Base-by-base conservation (phyloP, 2,797 vertebrate genomes). In the Lutjanus campechanus region DNA sequence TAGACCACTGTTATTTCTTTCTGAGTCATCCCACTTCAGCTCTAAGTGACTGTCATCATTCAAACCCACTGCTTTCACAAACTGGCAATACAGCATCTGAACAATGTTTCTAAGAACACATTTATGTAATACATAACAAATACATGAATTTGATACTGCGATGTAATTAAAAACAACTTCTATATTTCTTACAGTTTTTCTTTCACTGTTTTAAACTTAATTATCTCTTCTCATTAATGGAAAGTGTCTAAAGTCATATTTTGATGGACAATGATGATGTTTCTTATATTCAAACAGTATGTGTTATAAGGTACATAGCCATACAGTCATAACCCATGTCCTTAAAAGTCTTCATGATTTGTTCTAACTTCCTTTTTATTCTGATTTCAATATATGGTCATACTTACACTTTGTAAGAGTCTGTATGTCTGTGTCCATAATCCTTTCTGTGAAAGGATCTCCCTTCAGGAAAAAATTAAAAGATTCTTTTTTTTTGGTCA, bases 361-460 rank as follows among this genome's bases (percentile, higher is more conserved):
- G 55, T 65, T 82, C 56, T 76, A 63, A 83, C 61, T 81, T 85
- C 47, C 47, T 70, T n/a, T n/a, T 83, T 17, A 3, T 63, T 81
- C 55, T 80, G 82, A 88, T 63, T 73, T 91, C 72, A 76, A 47
- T 83, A 80, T 84, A 78, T 86, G 76, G 84, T 90, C 82, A 70
- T 79, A 89, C 85, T 85, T 90, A 84, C 81, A 76, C 67, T 82
- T 51, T 74, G 83, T 88, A 82, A 86, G 89, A 73, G 84, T 91
- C 78, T 88, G 84, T 91, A 89, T 91, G 92, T 91, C 89, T 91
- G 61, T 85, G 85, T 86, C 92, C 91, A 89, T 94, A 91, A 89
- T 96, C 97, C 98, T 98, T 99, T 98, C 97, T 96, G 96, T 98
- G 97, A 98, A 99, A 98, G 97, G 97, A 96, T 95, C 92, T 84